Evolutionary conservation across 2,888 invertebrate species (phyloP).

Genomic region (Eustalomyia histrio): DNA sequence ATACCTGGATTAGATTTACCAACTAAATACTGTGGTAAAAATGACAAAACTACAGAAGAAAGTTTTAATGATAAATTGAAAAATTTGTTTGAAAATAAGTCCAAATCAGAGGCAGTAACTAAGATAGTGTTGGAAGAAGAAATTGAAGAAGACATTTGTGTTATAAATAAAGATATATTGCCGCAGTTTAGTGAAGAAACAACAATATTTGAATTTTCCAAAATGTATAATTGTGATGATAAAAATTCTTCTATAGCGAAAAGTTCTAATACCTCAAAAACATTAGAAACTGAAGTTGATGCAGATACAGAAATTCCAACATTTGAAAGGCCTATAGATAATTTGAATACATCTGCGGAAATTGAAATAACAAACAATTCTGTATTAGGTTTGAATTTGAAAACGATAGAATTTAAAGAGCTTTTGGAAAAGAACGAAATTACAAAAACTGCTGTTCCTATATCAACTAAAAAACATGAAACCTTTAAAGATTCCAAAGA

Average conservation of each 20-base stretch:
- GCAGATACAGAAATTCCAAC: neutral
- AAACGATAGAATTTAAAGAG: no score
- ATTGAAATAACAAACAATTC: no score
- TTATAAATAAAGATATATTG: neutral
- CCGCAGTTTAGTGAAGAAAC: neutral
- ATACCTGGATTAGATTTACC: conserved; percentile 58
- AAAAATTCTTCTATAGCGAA: neutral
- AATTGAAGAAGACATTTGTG: neutral
- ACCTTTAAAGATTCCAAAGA: neutral
- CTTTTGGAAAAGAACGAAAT: neutral
- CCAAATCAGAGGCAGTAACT: neutral
- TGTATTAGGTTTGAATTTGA: no score
- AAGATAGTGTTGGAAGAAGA: neutral
- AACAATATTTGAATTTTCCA: no score
- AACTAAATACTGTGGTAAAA: neutral
- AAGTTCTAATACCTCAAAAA: neutral
- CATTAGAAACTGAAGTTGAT: neutral
- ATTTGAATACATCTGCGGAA: no score
- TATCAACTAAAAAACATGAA: neutral
- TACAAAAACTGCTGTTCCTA: no score
- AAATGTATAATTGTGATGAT: no score
- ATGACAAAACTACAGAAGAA: neutral
- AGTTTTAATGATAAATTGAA: neutral
- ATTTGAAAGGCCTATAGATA: no score
- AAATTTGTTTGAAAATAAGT: neutral